Conservation (phyloP, 2,797 vertebrate species). For the Craterocephalus amniculus region DNA sequence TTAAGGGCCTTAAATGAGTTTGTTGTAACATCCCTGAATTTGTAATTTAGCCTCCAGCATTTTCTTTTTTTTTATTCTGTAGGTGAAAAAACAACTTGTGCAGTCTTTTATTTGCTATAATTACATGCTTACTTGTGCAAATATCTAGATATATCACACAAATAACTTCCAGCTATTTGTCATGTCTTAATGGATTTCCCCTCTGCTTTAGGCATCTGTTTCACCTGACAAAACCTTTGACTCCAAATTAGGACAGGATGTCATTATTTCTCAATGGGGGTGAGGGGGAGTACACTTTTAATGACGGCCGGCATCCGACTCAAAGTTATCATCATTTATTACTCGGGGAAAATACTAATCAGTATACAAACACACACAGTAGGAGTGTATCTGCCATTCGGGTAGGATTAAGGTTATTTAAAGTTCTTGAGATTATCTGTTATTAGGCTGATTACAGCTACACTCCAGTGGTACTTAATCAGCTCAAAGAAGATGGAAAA, state of each 20-base stretch:
- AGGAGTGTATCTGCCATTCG: conserved; percentile 57
- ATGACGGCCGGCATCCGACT: not conserved
- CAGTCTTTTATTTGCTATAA: conserved; percentile 14
- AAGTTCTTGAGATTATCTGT: conserved; percentile 60
- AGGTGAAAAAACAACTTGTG: not conserved
- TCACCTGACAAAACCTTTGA: conserved; percentile 23
- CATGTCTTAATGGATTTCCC: not conserved
- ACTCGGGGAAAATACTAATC: conserved; percentile 28
- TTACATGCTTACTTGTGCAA: not conserved
- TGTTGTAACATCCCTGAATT: conserved; percentile 19
- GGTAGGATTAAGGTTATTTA: conserved; percentile 57
- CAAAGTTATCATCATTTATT: conserved; percentile 2
- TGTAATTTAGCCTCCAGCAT: conserved; percentile 11
- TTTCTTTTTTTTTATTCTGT: conserved; percentile 4
- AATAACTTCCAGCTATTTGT: not conserved
- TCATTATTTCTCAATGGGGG: not conserved
- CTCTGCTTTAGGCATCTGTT: conserved; percentile 2
- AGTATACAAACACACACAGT: conserved; percentile 10
- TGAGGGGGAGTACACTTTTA: conserved; percentile 15
- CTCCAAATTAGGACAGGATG: not conserved
- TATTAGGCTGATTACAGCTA: conserved; percentile 54
- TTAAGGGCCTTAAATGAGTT: conserved; percentile 1
- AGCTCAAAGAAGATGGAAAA: conserved; percentile 40
- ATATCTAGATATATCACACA: not conserved
- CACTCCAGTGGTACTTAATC: conserved; percentile 48